Base-by-base conservation (phyloP, 2,888 invertebrate species). In the Pasiphila rectangulata region DNA sequence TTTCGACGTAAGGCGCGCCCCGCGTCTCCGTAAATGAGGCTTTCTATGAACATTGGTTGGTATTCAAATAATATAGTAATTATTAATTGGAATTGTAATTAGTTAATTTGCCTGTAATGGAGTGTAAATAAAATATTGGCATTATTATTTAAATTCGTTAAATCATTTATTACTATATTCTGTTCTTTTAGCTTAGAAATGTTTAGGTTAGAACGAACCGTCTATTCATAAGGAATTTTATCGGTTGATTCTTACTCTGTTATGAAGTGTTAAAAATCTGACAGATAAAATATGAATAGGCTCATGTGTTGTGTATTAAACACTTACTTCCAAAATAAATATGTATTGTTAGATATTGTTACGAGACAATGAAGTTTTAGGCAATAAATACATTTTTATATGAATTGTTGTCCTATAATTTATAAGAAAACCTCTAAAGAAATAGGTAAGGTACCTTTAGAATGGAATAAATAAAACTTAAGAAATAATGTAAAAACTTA, bases 111-210 rank as follows among this genome's bases (percentile, higher is more conserved):
- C 53, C 42, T 64, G 61, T 67, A 63, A 54, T 48, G 66, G 67
- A 72, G 64, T 79, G 79, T 80, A 80, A 75, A 79, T 79, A 79
- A 74, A 72, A 66, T 71, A 75, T 75, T 75, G 71, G 71, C 67
- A 72, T 69, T 71, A 69, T 67, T 67, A 62, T 65, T 64, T 59
- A 55, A 57, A 51, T 35, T 51, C 48, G 39, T 57, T 46, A 39
- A 49, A n/a, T 54, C 46, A 36, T 44, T 53, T 42, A 25, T 17
- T 6, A 9, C 16, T 30, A 2, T 1, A 15, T n/a, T 7, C 7
- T 1, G 15, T 29, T 29, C 6, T 4, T 15, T n/a, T n/a, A n/a
- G n/a, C n/a, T n/a, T n/a, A n/a, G n/a, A n/a, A n/a, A n/a, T n/a
- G n/a, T n/a, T n/a, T n/a, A n/a, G n/a, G n/a, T n/a, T n/a, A n/a